Percentiles rank a stretch among this genome's conserved stretches.
These are phyloP conservation scores for Acanthopagrus latus DNA, from an alignment of 2,797 vertebrate genomes.

Conservation along the genomic window DNA sequence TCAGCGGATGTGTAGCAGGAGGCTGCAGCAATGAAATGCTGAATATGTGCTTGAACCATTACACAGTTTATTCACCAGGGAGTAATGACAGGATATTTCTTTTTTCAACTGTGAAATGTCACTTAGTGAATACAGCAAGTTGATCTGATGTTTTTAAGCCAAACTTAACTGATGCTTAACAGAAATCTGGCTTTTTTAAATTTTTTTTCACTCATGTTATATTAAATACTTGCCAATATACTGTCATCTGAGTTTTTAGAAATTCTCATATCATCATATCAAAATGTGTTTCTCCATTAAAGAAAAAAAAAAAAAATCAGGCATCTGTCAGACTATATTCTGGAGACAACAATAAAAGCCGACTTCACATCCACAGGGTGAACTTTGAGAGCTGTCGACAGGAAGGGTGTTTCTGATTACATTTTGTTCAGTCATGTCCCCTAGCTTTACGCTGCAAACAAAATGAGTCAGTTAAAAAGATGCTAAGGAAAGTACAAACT, in stretches of 20 bases:
- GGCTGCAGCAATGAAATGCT: background rate
- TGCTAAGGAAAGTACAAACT: background rate
- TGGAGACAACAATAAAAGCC: background rate
- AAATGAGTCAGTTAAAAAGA: too few species aligned
- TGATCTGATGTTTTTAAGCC: background rate
- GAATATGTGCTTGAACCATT: background rate
- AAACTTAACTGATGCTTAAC: background rate
- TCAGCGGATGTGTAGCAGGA: background rate
- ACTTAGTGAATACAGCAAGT: too few species aligned
- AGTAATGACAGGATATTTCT: background rate
- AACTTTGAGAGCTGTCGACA: background rate
- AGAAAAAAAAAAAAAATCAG: background rate
- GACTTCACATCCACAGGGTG: background rate
- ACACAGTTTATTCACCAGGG: background rate
- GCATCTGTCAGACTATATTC: background rate
- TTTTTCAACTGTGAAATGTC: background rate
- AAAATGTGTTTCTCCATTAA: background rate
- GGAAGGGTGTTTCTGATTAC: too few species aligned
- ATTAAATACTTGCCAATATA: background rate
- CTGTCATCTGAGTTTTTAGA: background rate
- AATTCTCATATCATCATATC: background rate
- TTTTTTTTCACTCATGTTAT: background rate
- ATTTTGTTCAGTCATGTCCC: background rate
- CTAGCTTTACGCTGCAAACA: background rate
- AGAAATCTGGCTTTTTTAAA: background rate